Evolutionary conservation across 1,140 invertebrate species (phyloP).

Genomic region (Wasmannia auropunctata): DNA sequence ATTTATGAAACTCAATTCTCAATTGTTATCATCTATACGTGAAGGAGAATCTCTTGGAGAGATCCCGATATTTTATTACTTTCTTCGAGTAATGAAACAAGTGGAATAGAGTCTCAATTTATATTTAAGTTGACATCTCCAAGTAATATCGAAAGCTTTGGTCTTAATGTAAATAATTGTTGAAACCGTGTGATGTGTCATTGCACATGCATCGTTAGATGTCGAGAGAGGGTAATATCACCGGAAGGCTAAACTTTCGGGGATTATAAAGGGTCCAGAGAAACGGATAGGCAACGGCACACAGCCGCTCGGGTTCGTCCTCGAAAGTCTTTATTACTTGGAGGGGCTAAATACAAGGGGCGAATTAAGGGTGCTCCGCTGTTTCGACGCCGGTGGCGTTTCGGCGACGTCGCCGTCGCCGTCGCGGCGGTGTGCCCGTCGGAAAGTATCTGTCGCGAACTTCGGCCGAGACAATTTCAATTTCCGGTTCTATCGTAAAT

Average conservation of each 20-base stretch:
- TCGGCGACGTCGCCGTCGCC: slow-evolving; percentile 27
- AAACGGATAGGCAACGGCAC: background rate
- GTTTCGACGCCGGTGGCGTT: slow-evolving; percentile 40
- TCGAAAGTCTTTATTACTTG: slow-evolving; percentile 84
- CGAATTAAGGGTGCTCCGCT: slow-evolving; percentile 47
- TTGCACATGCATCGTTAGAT: background rate
- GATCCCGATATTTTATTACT: background rate
- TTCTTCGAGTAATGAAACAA: background rate
- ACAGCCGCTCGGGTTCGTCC: background rate
- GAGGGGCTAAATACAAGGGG: slow-evolving; percentile 81
- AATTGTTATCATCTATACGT: background rate
- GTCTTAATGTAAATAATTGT: background rate
- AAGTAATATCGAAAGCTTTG: background rate
- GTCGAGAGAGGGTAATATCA: background rate
- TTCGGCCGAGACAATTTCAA: slow-evolving; percentile 60
- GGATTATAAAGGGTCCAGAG: background rate
- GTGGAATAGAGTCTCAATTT: background rate
- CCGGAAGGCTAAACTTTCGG: background rate
- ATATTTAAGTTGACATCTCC: background rate
- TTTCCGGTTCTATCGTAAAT: slow-evolving; percentile 61
- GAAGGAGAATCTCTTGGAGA: background rate
- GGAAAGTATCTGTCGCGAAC: slow-evolving; percentile 59
- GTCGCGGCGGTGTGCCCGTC: slow-evolving; percentile 24
- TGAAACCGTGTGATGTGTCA: background rate
- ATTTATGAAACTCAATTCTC: background rate